These are phyloP conservation scores for Xenopus borealis DNA, from an alignment of 2,113 vertebrate genomes.

Conservation along the genomic window DNA sequence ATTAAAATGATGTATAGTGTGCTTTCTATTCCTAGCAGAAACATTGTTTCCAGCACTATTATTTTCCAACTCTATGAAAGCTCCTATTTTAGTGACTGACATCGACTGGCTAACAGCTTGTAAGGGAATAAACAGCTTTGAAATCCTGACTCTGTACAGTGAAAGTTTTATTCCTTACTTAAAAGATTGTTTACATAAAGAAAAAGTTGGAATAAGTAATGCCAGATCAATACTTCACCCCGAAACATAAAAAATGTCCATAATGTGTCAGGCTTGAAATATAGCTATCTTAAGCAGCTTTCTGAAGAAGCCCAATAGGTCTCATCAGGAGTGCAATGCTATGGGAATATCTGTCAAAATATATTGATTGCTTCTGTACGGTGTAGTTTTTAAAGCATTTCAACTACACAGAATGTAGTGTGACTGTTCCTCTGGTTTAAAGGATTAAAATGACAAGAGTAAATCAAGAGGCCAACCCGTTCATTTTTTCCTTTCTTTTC, in stretches of 20 bases:
- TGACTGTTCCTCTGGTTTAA: constrained; percentile 44
- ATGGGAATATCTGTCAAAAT: constrained; percentile 50
- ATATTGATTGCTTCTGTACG: constrained; percentile 44
- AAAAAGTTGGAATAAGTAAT: constrained; percentile 43
- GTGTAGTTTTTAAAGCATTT: constrained; percentile 42
- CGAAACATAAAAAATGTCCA: background rate
- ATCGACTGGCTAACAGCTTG: background rate
- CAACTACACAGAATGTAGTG: constrained; percentile 35
- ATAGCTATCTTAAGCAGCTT: constrained; percentile 40
- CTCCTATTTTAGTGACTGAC: background rate
- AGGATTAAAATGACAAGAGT: constrained; percentile 45
- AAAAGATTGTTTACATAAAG: constrained; percentile 32
- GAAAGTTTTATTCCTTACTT: constrained; percentile 40
- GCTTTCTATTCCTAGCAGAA: background rate
- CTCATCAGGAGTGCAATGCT: constrained; percentile 26
- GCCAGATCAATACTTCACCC: constrained; percentile 30
- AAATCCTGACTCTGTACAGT: background rate
- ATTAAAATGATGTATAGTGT: background rate
- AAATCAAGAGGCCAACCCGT: constrained; percentile 29
- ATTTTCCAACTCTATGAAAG: background rate
- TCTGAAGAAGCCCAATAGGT: constrained; percentile 30
- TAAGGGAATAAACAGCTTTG: constrained; percentile 6
- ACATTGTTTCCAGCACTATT: background rate
- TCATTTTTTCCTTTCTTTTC: constrained; percentile 1
- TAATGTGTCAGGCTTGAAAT: constrained; percentile 29